Base-by-base conservation (phyloP, 2,888 invertebrate species). In the Hesperia comma region DNA sequence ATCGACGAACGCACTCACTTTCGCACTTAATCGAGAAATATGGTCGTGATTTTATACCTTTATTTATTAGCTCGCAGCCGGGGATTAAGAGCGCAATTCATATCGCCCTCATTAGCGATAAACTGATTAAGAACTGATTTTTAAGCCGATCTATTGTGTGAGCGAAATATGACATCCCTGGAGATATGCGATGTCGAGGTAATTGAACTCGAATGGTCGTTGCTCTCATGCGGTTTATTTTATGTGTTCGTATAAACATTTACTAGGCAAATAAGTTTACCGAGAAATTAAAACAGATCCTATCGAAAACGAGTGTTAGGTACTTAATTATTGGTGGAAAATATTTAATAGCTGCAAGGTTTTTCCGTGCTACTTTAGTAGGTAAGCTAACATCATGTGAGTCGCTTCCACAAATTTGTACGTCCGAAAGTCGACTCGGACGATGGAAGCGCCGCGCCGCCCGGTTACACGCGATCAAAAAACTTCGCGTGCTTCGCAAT, bases 11-110 rank as follows among this genome's bases (percentile, higher is more conserved):
- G 53, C 53, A 66, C 66, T 77, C 86, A 88, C 90, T 88, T 91
- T 91, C 86, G 90, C 89, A 89, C 88, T 89, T 92, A 92, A 92
- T 92, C 92, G 89, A 90, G 91, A 92, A 91, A 92, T 92, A 92
- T 92, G 90, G 92, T 87, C 84, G 83, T 84, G 88, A 86, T 85
- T 88, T 91, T 89, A 89, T 88, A 85, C 90, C 86, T 86, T 87
- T 92, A 92, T 92, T 92, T 91, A 92, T 91, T 84, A 79, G 69
- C 77, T 80, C 80, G 84, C 84, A 83, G 80, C 81, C 71, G 67
- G 74, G 89, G 88, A 90, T 90, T 88, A 86, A 87, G 86, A 86
- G 84, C 85, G 84, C 86, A 85, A 89, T 88, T 87, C 86, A 89
- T 90, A 87, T 83, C 83, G 82, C 82, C 80, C 90, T 92, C 90